phyloP scores from a whole-genome alignment of 2,888 invertebrate species.

The Caenorhabditis angaria region DNA sequence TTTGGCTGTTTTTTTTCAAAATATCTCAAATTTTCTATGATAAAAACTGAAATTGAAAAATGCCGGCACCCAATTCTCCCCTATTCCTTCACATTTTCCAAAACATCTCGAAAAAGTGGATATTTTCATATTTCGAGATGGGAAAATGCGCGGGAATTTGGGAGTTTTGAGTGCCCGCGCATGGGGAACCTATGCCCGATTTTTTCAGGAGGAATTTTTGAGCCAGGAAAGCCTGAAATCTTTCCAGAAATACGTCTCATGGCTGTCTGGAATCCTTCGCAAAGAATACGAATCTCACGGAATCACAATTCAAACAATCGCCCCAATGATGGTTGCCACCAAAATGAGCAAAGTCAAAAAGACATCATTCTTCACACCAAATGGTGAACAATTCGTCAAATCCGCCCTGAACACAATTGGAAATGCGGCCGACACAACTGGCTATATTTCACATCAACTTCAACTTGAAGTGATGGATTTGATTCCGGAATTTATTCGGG shows the following conservation, averaged over 20 bases:
- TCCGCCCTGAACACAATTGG: conserved; percentile 64
- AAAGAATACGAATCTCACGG: conserved; percentile 73
- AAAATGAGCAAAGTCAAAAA: conserved; percentile 64
- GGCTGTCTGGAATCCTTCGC: conserved; percentile 72
- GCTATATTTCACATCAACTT: conserved; percentile 63
- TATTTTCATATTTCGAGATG: no score
- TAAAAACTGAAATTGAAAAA: neutral
- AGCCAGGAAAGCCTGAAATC: no score
- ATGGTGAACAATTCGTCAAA: conserved; percentile 49
- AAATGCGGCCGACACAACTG: conserved; percentile 62
- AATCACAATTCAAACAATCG: conserved; percentile 71
- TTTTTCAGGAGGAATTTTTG: no score
- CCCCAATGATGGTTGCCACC: conserved; percentile 68
- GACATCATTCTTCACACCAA: conserved; percentile 63
- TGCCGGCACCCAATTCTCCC: no score
- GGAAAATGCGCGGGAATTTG: neutral
- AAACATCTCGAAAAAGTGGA: no score
- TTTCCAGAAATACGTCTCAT: conserved; percentile 66
- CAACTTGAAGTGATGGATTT: conserved; percentile 54
- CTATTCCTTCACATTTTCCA: no score
- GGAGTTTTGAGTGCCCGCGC: no score
- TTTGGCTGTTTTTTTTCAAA: no score
- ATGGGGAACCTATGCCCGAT: no score
- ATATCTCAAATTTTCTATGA: no score
- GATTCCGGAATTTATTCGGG: conserved; percentile 56